Base-by-base conservation (phyloP, 2,797 vertebrate species). In the Rousettus madagascariensis region DNA sequence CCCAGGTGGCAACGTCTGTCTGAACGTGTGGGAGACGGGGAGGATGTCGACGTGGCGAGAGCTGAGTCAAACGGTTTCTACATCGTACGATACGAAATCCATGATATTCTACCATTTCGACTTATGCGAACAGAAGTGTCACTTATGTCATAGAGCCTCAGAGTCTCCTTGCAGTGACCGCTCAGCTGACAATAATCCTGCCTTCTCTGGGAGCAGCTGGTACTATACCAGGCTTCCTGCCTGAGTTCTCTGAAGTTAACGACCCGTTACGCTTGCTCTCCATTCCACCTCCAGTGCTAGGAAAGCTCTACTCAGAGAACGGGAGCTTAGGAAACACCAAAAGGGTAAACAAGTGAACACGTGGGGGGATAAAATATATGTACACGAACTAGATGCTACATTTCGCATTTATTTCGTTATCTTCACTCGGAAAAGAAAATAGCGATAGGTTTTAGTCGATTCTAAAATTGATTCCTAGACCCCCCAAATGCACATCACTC, bases 1-100 rank as follows among this genome's bases (percentile, higher is more conserved):
- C 51, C 71, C 10, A 6, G 11, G 13, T 75, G 83, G 9, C 7
- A 68, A 43, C 9, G 33, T 78, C 28, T n/a, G n/a, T 57, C 77
- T 74, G 61, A 84, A 43, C 33, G 8, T 12, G 43, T 3, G 26
- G 85, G 46, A 91, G 49, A 57, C 19, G n/a, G 86, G 68, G 17
- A 12, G n/a, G 38, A 0, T 1, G 17, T 16, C 16, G 17, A 30
- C 30, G 5, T 33, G 0, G 15, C 51, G 26, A 68, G 2, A 63
- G 43, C 3, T 28, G 84, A 86, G 28, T 59, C n/a, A 36, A 26
- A 38, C 5, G 28, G n/a, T 33, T 57, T 38, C 57, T 28, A 86
- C 6, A 3, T 26, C 46, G 15, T 9, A 57, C 7, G 4, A 12
- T 5, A 46, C n/a, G n/a, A 55, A 79, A 80, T 59, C 26, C 9